These are phyloP conservation scores for Uropetala carovei DNA, from an alignment of 2,888 invertebrate genomes.

Conservation along the genomic window DNA sequence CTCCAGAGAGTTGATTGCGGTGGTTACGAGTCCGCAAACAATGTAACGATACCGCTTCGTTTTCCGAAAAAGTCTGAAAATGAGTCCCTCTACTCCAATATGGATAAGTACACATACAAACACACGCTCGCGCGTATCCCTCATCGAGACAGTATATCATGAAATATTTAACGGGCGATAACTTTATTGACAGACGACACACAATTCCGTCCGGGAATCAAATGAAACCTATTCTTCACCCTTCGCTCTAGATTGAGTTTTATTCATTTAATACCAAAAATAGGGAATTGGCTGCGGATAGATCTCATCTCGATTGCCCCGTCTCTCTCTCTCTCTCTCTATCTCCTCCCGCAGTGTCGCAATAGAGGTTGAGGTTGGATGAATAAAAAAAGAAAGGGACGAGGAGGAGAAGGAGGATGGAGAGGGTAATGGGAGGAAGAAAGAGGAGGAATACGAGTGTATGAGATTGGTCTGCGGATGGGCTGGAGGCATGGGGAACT, in stretches of 20 bases:
- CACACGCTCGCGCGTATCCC: background rate
- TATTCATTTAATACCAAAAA: conserved; percentile 1
- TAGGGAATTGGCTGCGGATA: conserved; percentile 3
- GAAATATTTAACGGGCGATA: background rate
- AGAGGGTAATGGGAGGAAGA: background rate
- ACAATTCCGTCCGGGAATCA: background rate
- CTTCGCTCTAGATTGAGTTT: conserved; percentile 32
- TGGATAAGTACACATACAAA: background rate
- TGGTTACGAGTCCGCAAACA: background rate
- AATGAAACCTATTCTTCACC: conserved; percentile 43
- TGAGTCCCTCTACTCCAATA: background rate
- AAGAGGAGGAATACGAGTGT: background rate
- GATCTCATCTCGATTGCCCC: conserved; percentile 14
- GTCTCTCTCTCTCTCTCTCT: background rate
- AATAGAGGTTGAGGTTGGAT: background rate
- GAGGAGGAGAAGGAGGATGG: background rate
- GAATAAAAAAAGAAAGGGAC: background rate
- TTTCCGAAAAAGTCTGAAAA: background rate
- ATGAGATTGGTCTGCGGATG: no score
- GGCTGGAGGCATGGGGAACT: no score
- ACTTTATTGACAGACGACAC: conserved; percentile 44
- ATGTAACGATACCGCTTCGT: background rate
- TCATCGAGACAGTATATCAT: background rate
- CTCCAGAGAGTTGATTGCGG: background rate
- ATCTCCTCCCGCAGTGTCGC: background rate